Base-by-base conservation (phyloP, 2,797 vertebrate genomes). In the Chrosomus eos region DNA sequence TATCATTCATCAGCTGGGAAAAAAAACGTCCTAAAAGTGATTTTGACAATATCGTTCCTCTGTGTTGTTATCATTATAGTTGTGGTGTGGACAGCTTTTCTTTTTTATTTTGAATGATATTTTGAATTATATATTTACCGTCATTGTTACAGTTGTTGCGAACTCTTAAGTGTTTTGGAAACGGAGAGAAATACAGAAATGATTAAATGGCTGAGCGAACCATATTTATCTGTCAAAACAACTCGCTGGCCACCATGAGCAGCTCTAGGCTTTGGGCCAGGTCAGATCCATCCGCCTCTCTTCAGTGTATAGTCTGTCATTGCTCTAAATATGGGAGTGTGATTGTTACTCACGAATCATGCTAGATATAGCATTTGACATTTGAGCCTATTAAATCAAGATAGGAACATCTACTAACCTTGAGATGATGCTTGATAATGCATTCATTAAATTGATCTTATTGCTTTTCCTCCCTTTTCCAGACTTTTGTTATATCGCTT, bases 371-470 rank as follows among this genome's bases (percentile, higher is more conserved):
- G 45, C 64, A 9, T 85, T 62, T 86, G 77, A 89, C 76, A 86
- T 88, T 82, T 83, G 45, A 51, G 64, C 83, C 75, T 82, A 60
- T 86, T 80, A 82, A 86, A 88, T 87, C 64, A 67, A 33, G 40
- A 85, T 28, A 77, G 48, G 67, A 85, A 83, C 38, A 78, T 31
- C 40, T 53, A 38, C 31, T 81, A 82, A 77, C 62, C 43, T 83
- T 68, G n/a, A 73, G 89, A 40, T 85, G 80, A 64, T 80, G 85
- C 77, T 23, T 86, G 71, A 87, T 87, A 82, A 85, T 87, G 72
- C 71, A 88, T 78, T 85, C 67, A 87, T 89, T 87, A 86, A 70
- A 71, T 75, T 82, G 43, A n/a, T 28, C 23, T 67, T 83, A 71
- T 85, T 78, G 58, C 70, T 26, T 83, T 82, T 45, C 23, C 14